Conservation (phyloP, 53 echinoderm and acorn worm genomes). For the Stichopus horrens region DNA sequence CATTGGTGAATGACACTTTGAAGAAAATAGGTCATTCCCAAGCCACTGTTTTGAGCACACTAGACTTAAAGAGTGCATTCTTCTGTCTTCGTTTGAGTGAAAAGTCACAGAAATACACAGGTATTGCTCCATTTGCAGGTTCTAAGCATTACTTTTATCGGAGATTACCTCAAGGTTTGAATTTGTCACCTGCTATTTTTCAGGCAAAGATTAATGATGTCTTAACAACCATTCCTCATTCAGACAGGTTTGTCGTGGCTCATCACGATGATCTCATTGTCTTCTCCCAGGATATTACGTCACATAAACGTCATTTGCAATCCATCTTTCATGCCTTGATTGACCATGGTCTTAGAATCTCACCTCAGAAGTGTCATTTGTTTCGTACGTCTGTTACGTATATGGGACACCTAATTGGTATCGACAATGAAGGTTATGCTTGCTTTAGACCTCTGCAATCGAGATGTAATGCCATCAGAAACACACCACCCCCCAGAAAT, state of each 20-base stretch:
- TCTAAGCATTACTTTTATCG: too few species aligned
- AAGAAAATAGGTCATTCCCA: constrained; percentile 52
- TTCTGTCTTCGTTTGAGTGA: too few species aligned
- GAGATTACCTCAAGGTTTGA: too few species aligned
- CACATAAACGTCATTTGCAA: constrained; percentile 22
- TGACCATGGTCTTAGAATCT: neutral
- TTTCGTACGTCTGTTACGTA: constrained; percentile 25
- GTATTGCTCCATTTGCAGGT: too few species aligned
- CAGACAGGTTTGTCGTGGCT: too few species aligned
- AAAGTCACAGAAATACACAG: too few species aligned
- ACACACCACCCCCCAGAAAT: neutral
- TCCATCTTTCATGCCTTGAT: neutral
- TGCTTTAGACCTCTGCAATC: neutral
- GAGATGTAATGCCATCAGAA: constrained; percentile 20
- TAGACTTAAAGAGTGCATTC: constrained; percentile 56
- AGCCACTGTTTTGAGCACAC: constrained; percentile 49
- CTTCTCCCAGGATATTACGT: neutral
- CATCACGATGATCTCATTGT: constrained; percentile 46
- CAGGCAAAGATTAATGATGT: too few species aligned
- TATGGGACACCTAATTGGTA: constrained; percentile 41
- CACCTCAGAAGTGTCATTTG: constrained; percentile 42
- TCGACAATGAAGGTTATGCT: constrained; percentile 13
- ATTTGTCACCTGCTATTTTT: too few species aligned
- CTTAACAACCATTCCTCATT: too few species aligned
- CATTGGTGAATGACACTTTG: constrained; percentile 50